Base-by-base conservation (phyloP, 64 coral and sea anemone species). In the Catalaphyllia jardinei region DNA sequence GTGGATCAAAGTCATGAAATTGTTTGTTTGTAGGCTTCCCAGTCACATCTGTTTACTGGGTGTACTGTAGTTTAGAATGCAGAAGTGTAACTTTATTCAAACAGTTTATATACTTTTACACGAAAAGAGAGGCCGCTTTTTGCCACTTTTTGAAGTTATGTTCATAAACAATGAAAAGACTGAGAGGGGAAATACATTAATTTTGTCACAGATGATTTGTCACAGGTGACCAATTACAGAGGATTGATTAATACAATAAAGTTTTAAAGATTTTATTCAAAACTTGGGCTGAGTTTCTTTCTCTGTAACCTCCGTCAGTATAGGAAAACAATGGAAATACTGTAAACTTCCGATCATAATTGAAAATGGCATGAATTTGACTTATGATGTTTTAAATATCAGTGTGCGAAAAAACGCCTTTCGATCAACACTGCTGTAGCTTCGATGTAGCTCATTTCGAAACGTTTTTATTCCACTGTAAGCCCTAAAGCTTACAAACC, bases 201-300 rank as follows among this genome's bases (percentile, higher is more conserved):
- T 65, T 65, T 69, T 69, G 65, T 24, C 65, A 69, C 4, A 69
- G 25, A 7, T 69, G 65, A 69, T 69, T 69, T 69, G n/a, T n/a
- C n/a, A n/a, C 0, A 5, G 63, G 63, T 9, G 22, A 69, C 22
- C 65, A n/a, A 69, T 69, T 69, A 25, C 1, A 69, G 22, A 69
- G 65, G 9, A n/a, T 24, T 69, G 4, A 69, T 69, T 25, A 69
- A 24, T 67, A 28, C 22, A 69, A 69, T 10, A 19, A 17, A n/a
- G 54, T 69, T 69, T 25, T n/a, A 69, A 69, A 69, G 65, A 69
- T n/a, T 69, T 69, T 67, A 67, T 67, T 67, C 7, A 67, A 67
- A 69, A 69, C 25, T n/a, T 69, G 22, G 22, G 22, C 22, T 25
- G 65, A n/a, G 9, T n/a, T 25, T 28, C 19, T 67, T 18, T 67